Evolutionary conservation across 2,113 vertebrate species (phyloP).

Genomic region (Sarotherodon lohbergeri): DNA sequence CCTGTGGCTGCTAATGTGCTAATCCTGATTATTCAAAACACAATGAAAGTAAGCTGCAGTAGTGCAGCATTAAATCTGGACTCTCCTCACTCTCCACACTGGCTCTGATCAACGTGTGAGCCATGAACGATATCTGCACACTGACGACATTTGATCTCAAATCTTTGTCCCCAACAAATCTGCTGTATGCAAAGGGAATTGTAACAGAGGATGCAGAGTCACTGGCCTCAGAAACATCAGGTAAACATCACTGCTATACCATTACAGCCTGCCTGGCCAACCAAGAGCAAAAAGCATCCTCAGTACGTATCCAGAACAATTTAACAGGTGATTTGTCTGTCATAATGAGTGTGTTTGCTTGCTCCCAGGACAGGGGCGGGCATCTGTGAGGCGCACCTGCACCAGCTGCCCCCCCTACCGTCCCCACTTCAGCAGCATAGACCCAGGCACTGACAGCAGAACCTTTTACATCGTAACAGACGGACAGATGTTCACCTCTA

Average conservation of each 20-base stretch:
- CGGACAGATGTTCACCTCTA: slow-evolving; percentile 55
- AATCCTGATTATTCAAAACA: neutral
- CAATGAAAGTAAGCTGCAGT: neutral
- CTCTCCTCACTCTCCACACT: neutral
- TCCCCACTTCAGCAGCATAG: neutral
- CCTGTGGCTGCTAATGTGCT: neutral
- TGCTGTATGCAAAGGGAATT: neutral
- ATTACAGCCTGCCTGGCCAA: neutral
- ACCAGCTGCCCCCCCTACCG: neutral
- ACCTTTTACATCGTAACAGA: neutral
- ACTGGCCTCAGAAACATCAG: neutral
- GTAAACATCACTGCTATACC: neutral
- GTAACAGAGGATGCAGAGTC: neutral
- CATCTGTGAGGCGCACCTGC: neutral
- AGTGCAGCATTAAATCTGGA: neutral
- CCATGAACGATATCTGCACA: neutral
- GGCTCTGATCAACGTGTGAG: neutral
- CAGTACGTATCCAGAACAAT: neutral
- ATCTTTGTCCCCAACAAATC: neutral
- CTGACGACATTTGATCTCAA: neutral
- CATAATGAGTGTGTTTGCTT: too few relatives aligned
- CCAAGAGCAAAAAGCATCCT: neutral
- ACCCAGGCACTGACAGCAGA: neutral
- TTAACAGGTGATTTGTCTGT: neutral
- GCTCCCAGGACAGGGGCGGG: neutral